Evolutionary conservation across 2,888 invertebrate genomes (phyloP).

Genomic region (Drosophila mayaguana): DNA sequence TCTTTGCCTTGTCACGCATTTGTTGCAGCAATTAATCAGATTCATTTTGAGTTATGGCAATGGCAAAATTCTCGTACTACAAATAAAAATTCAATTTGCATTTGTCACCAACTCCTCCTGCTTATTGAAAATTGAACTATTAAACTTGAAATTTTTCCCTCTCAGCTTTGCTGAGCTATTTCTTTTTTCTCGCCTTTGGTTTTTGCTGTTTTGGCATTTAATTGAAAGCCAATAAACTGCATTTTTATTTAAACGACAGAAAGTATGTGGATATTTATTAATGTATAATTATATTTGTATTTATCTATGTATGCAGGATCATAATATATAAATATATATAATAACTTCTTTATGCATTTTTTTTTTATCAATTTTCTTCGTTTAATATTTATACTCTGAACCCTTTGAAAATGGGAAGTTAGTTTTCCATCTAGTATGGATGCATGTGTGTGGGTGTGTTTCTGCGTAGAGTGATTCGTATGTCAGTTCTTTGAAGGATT

Average conservation of each 20-base stretch:
- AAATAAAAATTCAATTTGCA: slow-evolving; percentile 51
- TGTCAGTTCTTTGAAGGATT: no score
- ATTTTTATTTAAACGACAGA: slow-evolving; percentile 4
- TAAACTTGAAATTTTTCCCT: slow-evolving; percentile 18
- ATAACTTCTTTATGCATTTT: no score
- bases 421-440: no score
- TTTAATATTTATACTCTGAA: no score
- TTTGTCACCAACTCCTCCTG: slow-evolving; percentile 48
- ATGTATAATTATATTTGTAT: neutral
- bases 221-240: slow-evolving; percentile 58
- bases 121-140: slow-evolving; percentile 39
- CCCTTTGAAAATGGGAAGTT: no score
- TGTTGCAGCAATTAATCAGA: slow-evolving; percentile 25
- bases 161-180: neutral
- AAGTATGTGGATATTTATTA: neutral
- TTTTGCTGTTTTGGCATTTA: slow-evolving; percentile 40
- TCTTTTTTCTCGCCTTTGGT: neutral
- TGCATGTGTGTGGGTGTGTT: no score
- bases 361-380: no score
- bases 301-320: neutral
- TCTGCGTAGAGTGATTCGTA: no score
- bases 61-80: slow-evolving; percentile 19
- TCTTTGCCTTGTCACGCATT: slow-evolving; percentile 9
- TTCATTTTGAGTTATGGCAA: slow-evolving; percentile 33
- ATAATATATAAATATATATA: no score